Percentiles rank a stretch among this genome's conserved stretches.
These are phyloP conservation scores for Chiroxiphia lanceolata DNA, from an alignment of 2,797 vertebrate species.

Conservation along the genomic window DNA sequence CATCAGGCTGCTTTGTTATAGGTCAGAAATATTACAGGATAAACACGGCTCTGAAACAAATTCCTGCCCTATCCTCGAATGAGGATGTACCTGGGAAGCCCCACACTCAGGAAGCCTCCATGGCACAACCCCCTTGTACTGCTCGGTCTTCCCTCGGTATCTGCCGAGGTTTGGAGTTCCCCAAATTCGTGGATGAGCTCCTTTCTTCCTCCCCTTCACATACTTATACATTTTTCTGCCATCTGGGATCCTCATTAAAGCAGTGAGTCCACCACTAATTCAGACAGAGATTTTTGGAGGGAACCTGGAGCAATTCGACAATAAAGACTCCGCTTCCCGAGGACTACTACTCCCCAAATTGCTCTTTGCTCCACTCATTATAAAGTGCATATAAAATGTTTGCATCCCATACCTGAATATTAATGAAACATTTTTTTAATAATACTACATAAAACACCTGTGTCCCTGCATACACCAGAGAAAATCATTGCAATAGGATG, in stretches of 20 bases:
- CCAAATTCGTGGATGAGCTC: fast-evolving
- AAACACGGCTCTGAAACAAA: not conserved
- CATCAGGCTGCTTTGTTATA: conserved; percentile 18
- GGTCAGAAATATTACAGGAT: conserved; percentile 12
- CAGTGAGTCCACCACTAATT: not conserved
- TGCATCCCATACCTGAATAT: conserved; percentile 1
- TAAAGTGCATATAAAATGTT: not conserved
- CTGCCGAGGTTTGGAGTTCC: not conserved
- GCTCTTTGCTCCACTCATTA: not conserved
- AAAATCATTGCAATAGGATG: conserved; percentile 30
- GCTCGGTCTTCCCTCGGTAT: not conserved
- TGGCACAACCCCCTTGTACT: fast-evolving
- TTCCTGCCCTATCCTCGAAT: not conserved
- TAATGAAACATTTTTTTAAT: conserved; percentile 39
- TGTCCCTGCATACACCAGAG: not conserved
- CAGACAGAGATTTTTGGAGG: not conserved
- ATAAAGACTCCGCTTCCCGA: not conserved
- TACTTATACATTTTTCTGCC: not conserved
- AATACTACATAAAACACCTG: conserved; percentile 62
- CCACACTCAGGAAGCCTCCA: not conserved
- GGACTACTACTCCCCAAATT: not conserved
- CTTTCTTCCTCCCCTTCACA: not conserved
- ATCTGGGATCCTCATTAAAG: not conserved
- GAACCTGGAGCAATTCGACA: not conserved
- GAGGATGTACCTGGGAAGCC: not conserved